These are phyloP conservation scores for Sitobion miscanthi DNA, from an alignment of 1,140 invertebrate species.

Conservation along the genomic window DNA sequence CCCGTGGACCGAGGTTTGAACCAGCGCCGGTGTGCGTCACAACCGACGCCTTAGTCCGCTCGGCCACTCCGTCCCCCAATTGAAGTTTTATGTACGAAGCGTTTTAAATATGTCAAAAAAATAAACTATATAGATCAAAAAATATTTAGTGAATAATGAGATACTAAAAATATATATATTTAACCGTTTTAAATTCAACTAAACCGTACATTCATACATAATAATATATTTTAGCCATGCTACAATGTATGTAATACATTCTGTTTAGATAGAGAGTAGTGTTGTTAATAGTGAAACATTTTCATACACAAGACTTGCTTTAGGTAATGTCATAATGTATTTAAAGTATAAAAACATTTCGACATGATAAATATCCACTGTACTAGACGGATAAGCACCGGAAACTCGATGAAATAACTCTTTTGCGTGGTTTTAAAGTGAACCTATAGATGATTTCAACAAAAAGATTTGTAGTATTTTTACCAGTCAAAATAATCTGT, in stretches of 20 bases:
- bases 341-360: neutral
- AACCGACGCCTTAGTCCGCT: too few relatives aligned
- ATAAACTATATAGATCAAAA: neutral
- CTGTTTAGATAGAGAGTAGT: neutral
- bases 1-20: too few relatives aligned
- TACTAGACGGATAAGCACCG: neutral
- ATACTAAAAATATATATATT: neutral
- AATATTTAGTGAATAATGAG: neutral
- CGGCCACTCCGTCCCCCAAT: neutral
- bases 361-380: neutral
- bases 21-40: too few relatives aligned
- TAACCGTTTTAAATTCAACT: neutral
- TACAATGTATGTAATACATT: neutral
- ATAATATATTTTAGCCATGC: neutral
- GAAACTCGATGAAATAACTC: neutral
- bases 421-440: neutral
- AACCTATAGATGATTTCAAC: slow-evolving; percentile 17
- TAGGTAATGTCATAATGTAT: neutral
- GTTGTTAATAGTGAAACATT: neutral
- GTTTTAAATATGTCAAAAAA: neutral
- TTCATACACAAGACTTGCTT: neutral
- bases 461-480: slow-evolving; percentile 2
- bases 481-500: neutral
- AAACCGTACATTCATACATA: neutral
- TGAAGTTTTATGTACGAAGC: neutral